Evolutionary conservation across 2,113 vertebrate genomes (phyloP).

Genomic region (Fulica atra): DNA sequence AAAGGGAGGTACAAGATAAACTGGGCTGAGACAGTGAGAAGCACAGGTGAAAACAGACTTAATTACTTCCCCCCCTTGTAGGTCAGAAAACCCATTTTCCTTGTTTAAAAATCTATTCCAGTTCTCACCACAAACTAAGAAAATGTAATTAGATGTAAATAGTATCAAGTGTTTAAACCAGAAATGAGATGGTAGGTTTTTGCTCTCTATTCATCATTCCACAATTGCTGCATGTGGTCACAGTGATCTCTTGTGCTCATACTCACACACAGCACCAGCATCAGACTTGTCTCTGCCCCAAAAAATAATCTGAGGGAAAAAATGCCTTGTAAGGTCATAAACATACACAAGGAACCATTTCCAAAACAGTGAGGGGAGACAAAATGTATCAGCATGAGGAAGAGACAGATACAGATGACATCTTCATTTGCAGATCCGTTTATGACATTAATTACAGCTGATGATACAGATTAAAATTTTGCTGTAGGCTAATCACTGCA

Average conservation of each 20-base stretch:
- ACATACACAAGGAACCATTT: neutral
- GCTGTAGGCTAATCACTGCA: neutral
- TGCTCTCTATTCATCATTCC: neutral
- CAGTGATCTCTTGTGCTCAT: neutral
- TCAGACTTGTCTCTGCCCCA: neutral
- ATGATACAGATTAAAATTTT: neutral
- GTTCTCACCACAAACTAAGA: neutral
- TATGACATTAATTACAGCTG: rapidly evolving
- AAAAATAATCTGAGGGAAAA: neutral
- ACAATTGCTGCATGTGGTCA: neutral
- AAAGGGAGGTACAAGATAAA: neutral
- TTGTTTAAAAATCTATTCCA: neutral
- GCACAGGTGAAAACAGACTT: neutral
- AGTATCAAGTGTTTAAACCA: neutral
- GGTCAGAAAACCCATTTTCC: neutral
- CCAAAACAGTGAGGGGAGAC: neutral
- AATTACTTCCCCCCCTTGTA: neutral
- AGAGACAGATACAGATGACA: neutral
- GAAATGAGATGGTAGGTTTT: neutral
- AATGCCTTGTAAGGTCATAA: neutral
- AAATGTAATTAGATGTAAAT: neutral
- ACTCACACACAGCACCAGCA: neutral
- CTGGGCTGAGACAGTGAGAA: neutral
- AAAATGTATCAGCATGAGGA: neutral
- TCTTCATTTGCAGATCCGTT: neutral